Evolutionary conservation across 2,797 vertebrate genomes (phyloP).

Genomic region (Glyptemys insculpta): DNA sequence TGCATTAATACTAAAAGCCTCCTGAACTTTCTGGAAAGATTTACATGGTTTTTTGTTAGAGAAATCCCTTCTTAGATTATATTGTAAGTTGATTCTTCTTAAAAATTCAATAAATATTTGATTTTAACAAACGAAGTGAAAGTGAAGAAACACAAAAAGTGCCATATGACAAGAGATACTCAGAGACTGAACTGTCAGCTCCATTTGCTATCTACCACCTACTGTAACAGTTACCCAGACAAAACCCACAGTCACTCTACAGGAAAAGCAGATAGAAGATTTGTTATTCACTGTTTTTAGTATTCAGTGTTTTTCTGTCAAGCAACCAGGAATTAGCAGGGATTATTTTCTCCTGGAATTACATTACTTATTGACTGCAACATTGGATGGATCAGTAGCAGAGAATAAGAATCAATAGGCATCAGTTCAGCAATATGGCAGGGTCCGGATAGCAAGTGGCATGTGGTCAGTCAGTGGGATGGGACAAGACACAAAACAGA

Average conservation of each 20-base stretch:
- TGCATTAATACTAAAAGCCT: constrained; percentile 68
- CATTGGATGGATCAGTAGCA: not conserved
- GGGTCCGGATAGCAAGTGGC: not conserved
- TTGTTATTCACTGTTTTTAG: not conserved
- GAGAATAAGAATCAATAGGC: not conserved
- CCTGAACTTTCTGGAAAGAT: constrained; percentile 69
- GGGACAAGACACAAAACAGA: not conserved
- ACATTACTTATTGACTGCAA: not conserved
- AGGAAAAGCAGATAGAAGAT: not conserved
- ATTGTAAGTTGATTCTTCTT: constrained; percentile 61
- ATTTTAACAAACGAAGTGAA: constrained; percentile 60
- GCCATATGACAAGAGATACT: not conserved
- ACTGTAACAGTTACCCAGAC: fast-evolving
- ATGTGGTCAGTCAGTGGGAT: not conserved
- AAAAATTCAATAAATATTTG: constrained; percentile 67
- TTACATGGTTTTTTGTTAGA: constrained; percentile 70
- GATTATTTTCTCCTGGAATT: not conserved
- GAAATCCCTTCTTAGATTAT: constrained; percentile 71
- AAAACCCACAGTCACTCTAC: not conserved
- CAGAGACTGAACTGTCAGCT: constrained; percentile 14
- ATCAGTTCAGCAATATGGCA: not conserved
- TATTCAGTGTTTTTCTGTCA: not conserved
- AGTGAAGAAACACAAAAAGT: constrained; percentile 25
- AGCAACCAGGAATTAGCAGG: not conserved
- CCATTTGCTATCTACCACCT: not conserved